These are phyloP conservation scores for Spheniscus mendiculus DNA, from an alignment of 2,113 vertebrate species.

Conservation along the genomic window DNA sequence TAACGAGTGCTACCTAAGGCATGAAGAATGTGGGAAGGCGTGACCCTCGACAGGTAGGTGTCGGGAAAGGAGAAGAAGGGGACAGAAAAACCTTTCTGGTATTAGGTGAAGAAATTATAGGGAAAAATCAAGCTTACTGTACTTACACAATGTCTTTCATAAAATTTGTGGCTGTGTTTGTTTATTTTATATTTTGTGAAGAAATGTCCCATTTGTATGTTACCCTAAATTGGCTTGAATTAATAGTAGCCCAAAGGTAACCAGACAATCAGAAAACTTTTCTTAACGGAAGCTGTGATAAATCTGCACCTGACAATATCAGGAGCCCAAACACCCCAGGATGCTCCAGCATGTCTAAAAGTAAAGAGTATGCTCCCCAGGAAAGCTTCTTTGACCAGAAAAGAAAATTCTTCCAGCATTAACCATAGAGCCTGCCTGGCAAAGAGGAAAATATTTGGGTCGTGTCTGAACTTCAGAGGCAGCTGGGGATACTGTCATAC, in stretches of 20 bases:
- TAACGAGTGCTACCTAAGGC: background rate
- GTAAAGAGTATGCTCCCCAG: background rate
- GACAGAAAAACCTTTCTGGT: background rate
- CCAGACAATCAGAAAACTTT: background rate
- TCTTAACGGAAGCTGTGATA: background rate
- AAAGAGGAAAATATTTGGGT: background rate
- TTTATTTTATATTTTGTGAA: background rate
- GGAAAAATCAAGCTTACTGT: background rate
- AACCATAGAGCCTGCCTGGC: background rate
- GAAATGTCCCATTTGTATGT: background rate
- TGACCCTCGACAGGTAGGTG: background rate
- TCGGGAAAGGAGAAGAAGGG: background rate
- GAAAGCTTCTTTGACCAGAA: background rate
- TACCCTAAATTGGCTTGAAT: background rate
- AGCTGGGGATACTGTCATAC: background rate
- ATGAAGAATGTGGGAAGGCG: background rate
- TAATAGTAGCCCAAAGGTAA: background rate
- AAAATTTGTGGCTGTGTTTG: background rate
- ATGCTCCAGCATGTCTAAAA: background rate
- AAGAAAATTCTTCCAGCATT: background rate
- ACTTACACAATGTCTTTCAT: background rate
- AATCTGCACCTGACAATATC: background rate
- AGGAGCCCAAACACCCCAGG: background rate
- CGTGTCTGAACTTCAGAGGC: background rate
- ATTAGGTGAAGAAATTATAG: background rate